phyloP scores from a whole-genome alignment of 1,140 invertebrate species.

The Scylla paramamosain region DNA sequence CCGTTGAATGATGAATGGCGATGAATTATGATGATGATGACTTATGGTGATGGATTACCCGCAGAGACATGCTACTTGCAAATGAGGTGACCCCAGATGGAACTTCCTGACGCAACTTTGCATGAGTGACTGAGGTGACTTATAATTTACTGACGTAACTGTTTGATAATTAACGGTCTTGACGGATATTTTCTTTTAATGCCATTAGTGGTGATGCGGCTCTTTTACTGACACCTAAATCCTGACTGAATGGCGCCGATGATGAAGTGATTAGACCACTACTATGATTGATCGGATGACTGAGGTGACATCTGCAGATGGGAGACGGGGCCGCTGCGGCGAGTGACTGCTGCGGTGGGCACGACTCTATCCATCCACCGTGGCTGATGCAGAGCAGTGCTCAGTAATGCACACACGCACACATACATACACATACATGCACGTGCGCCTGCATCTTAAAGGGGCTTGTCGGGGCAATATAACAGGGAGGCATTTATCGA shows the following conservation, averaged over 20 bases:
- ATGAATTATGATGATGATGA: slow-evolving; percentile 24
- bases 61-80: not conserved
- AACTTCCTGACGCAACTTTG: not conserved
- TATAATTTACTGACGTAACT: not conserved
- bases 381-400: no score
- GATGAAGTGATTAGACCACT: not conserved
- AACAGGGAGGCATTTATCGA: no score
- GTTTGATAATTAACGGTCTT: not conserved
- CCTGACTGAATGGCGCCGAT: not conserved
- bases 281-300: not conserved
- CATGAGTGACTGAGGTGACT: not conserved
- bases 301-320: no score
- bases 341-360: no score
- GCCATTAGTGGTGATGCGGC: not conserved
- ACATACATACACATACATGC: no score
- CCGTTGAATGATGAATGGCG: slow-evolving; percentile 13
- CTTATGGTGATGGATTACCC: slow-evolving; percentile 11
- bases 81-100: not conserved
- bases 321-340: no score
- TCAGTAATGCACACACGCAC: no score
- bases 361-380: no score
- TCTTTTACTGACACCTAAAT: not conserved
- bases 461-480: no score
- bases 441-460: no score
- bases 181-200: not conserved